Evolutionary conservation across 2,113 vertebrate species (phyloP).

Genomic region (Rhea pennata): DNA sequence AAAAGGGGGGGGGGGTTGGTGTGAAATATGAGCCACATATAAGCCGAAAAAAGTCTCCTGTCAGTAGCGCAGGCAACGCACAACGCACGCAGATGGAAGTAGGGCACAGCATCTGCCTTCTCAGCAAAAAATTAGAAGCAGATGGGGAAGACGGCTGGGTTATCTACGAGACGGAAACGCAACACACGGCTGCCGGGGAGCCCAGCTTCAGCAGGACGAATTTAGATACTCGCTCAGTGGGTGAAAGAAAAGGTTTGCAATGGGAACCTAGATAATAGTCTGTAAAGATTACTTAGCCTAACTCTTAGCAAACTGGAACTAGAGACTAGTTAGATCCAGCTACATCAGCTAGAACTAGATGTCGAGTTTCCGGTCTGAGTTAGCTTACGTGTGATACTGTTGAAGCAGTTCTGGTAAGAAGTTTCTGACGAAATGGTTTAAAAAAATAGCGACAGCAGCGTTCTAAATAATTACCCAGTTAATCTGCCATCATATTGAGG

Average conservation of each 20-base stretch:
- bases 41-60: neutral
- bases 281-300: neutral
- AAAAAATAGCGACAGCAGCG: neutral
- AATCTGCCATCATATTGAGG: neutral
- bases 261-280: neutral
- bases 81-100: rapidly evolving
- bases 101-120: rapidly evolving
- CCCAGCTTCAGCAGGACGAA: neutral
- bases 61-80: rapidly evolving
- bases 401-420: neutral
- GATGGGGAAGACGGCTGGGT: neutral
- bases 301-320: neutral
- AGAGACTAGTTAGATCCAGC: neutral
- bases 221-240: neutral
- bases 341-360: neutral
- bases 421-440: neutral
- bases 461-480: neutral
- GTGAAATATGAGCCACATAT: rapidly evolving
- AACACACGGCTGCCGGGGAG: rapidly evolving
- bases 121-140: neutral
- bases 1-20: neutral
- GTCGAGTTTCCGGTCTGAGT: neutral
- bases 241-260: neutral
- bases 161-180: neutral
- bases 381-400: rapidly evolving